A percentile compares a stretch with the other conserved stretches of the same genome.
phyloP scores from a whole-genome alignment of 2,888 invertebrate genomes.

The Isoperla grammatica region DNA sequence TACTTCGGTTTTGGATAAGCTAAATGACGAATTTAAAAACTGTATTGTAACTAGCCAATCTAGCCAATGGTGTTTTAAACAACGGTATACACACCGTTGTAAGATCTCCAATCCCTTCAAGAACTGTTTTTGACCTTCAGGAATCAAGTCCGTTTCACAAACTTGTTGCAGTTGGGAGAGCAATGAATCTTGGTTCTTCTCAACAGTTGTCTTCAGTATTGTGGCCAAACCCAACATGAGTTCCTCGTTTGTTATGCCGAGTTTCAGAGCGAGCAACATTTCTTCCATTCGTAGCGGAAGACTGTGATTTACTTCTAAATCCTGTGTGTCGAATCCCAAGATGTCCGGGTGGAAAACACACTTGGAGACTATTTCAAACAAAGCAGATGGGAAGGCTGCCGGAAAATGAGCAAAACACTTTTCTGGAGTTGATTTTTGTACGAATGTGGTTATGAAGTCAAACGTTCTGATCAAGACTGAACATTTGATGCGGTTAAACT shows the following conservation, averaged over 20 bases:
- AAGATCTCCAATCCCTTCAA: slow-evolving; percentile 20
- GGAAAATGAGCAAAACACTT: neutral
- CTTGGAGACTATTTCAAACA: slow-evolving; percentile 16
- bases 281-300: slow-evolving; percentile 6
- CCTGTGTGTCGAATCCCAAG: slow-evolving; percentile 22
- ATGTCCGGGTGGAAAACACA: slow-evolving; percentile 15
- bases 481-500: neutral
- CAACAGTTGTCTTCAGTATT: neutral
- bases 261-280: neutral
- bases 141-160: neutral
- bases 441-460: slow-evolving; percentile 2
- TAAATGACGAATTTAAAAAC: neutral
- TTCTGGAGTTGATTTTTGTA: neutral
- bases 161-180: neutral
- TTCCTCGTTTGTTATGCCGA: neutral
- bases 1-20: neutral
- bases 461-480: neutral
- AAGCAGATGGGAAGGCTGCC: neutral
- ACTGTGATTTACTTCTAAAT: neutral
- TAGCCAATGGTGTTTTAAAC: too few relatives aligned
- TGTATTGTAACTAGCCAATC: too few relatives aligned
- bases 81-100: neutral
- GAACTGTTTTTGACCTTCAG: slow-evolving; percentile 14
- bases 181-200: neutral
- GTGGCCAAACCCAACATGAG: neutral